phyloP scores from a whole-genome alignment of 2,113 vertebrate genomes.

The Hypanus sabinus region DNA sequence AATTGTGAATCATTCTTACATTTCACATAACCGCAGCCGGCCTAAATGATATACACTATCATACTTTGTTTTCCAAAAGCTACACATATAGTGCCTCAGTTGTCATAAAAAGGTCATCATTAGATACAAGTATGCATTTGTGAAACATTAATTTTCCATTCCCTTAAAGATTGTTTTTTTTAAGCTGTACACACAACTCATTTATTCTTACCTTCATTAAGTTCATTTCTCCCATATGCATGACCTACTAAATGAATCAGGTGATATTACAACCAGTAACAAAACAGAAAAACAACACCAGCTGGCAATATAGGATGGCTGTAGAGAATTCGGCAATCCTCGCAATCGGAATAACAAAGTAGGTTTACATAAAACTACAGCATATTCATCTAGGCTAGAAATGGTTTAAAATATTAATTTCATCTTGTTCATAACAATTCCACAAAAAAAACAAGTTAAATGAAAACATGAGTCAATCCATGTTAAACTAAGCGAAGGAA shows the following conservation, averaged over 20 bases:
- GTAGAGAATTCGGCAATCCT: neutral
- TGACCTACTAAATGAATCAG: conserved; percentile 9
- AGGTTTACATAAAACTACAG: neutral
- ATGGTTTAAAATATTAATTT: neutral
- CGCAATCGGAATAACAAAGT: neutral
- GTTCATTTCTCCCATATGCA: neutral
- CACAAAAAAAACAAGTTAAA: neutral
- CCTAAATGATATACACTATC: too few species aligned
- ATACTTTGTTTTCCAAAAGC: neutral
- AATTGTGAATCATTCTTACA: too few species aligned
- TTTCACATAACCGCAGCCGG: neutral
- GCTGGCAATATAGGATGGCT: neutral
- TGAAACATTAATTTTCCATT: neutral
- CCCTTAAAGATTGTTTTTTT: neutral
- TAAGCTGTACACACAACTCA: neutral
- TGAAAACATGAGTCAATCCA: neutral
- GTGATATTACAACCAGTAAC: neutral
- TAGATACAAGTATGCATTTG: neutral
- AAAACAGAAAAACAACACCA: conserved; percentile 22
- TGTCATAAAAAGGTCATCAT: neutral
- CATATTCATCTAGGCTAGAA: neutral
- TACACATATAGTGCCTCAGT: neutral
- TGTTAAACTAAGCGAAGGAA: too few species aligned
- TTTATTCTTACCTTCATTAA: neutral
- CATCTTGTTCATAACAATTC: neutral